Percentiles rank a stretch among this genome's conserved stretches.
Conservation (phyloP, 2,888 invertebrate species). For the Notodonta dromedarius region DNA sequence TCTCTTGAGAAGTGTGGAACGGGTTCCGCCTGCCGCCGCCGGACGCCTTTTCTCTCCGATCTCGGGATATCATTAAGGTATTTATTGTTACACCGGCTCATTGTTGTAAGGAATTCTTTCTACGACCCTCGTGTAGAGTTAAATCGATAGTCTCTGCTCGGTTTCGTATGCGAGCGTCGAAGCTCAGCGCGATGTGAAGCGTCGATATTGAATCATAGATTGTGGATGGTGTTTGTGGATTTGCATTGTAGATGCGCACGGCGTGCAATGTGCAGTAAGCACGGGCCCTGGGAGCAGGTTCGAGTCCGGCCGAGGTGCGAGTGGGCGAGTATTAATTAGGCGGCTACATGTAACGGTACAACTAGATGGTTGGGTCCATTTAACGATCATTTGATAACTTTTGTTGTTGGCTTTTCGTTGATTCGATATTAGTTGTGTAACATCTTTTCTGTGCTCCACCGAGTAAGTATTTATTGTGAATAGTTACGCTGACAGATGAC, state of each 20-base stretch:
- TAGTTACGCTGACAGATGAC: constrained; percentile 47
- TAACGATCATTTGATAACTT: constrained; percentile 73
- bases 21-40: constrained; percentile 71
- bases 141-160: constrained; percentile 76
- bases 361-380: constrained; percentile 49
- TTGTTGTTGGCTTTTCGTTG: constrained; percentile 57
- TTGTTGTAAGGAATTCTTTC: constrained; percentile 83
- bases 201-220: constrained; percentile 67
- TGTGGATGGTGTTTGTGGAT: constrained; percentile 69
- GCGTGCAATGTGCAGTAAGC: constrained; percentile 65
- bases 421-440: constrained; percentile 59
- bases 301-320: constrained; percentile 48
- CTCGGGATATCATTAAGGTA: constrained; percentile 84
- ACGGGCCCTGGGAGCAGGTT: constrained; percentile 59
- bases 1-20: constrained; percentile 75
- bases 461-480: constrained; percentile 30
- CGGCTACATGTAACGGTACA: constrained; percentile 64
- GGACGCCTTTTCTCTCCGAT: constrained; percentile 80
- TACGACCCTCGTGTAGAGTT: constrained; percentile 72
- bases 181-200: constrained; percentile 56
- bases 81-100: constrained; percentile 83
- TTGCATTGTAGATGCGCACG: constrained; percentile 78
- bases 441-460: constrained; percentile 42
- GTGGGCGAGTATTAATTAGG: constrained; percentile 79
- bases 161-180: constrained; percentile 55